These are phyloP conservation scores for Drosophila parvula DNA, from an alignment of 1,140 invertebrate genomes.

Conservation along the genomic window DNA sequence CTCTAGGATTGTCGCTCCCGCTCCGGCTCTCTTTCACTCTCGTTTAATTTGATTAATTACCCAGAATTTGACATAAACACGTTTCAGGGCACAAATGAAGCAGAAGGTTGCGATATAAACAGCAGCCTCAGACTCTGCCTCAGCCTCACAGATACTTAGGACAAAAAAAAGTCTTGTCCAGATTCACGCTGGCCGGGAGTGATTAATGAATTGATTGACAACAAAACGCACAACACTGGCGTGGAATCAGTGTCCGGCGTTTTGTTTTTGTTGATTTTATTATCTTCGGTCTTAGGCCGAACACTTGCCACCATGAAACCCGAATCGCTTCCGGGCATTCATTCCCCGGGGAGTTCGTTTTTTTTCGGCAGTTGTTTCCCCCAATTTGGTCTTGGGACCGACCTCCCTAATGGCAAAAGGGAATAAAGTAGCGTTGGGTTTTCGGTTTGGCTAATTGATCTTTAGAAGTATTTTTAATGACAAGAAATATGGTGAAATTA, in stretches of 20 bases:
- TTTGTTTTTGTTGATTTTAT: conserved; percentile 42
- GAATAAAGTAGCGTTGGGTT: not conserved
- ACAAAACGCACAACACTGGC: conserved; percentile 26
- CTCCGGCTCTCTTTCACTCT: conserved; percentile 22
- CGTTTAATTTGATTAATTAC: conserved; percentile 71
- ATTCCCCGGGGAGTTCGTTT: conserved; percentile 21
- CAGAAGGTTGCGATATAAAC: conserved; percentile 69
- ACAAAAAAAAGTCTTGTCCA: conserved; percentile 49
- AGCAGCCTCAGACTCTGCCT: conserved; percentile 3
- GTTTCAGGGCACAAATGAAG: conserved; percentile 72
- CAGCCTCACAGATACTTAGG: conserved; percentile 6
- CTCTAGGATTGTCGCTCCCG: conserved; percentile 13
- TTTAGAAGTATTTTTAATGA: conserved; percentile 1
- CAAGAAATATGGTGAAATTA: conserved; percentile 1
- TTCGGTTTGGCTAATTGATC: conserved; percentile 23
- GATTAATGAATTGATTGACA: conserved; percentile 78
- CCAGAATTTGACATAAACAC: conserved; percentile 74
- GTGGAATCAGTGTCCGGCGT: conserved; percentile 25
- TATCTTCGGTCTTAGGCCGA: conserved; percentile 30
- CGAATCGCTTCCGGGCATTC: conserved; percentile 50
- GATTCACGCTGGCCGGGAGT: conserved; percentile 23
- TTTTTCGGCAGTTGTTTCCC: conserved; percentile 5
- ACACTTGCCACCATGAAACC: conserved; percentile 56
- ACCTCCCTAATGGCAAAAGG: conserved; percentile 11
- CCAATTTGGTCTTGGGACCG: conserved; percentile 4